These are phyloP conservation scores for Gambusia holbrooki DNA, from an alignment of 2,113 vertebrate genomes.

Conservation along the genomic window DNA sequence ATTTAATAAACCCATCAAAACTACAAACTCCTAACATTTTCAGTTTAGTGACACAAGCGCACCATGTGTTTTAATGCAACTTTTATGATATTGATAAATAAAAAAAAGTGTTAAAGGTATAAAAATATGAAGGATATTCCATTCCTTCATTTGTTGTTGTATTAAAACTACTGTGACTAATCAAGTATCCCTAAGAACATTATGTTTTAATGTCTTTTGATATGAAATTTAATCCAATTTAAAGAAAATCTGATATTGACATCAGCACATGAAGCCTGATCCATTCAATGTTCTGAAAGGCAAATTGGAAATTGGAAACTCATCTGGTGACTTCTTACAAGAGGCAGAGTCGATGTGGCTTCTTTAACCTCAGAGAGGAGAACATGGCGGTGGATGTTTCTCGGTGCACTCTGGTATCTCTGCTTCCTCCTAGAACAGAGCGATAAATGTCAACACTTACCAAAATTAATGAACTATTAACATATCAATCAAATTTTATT, in stretches of 20 bases:
- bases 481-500: no score
- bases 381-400: slow-evolving; percentile 94
- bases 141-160: neutral
- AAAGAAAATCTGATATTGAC: neutral
- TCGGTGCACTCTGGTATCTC: slow-evolving; percentile 92
- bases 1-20: neutral
- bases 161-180: neutral
- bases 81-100: neutral
- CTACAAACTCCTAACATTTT: neutral
- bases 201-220: neutral
- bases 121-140: neutral
- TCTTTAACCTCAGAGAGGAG: slow-evolving; percentile 96
- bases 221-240: neutral
- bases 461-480: neutral
- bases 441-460: neutral
- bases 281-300: neutral
- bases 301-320: neutral
- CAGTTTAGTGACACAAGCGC: no score
- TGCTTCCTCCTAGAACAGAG: slow-evolving; percentile 84
- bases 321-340: slow-evolving; percentile 79
- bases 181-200: neutral
- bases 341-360: slow-evolving; percentile 88
- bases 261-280: neutral
- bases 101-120: neutral
- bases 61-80: neutral